Evolutionary conservation across 2,113 vertebrate genomes (phyloP).

Genomic region (Perca flavescens): DNA sequence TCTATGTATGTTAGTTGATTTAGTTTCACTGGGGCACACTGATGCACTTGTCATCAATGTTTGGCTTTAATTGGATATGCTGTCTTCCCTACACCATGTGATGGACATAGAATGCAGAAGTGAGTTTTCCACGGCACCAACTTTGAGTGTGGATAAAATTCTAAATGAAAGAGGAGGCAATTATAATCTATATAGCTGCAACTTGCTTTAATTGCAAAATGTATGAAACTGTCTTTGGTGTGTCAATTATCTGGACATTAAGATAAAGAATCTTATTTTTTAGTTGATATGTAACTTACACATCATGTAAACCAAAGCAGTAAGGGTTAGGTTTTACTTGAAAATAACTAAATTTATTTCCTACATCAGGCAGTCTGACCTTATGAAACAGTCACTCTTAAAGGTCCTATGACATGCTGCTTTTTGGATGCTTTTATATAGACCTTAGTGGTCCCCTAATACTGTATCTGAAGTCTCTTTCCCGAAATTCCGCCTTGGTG

Average conservation of each 20-base stretch:
- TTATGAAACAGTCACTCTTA: not conserved
- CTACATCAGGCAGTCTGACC: not conserved
- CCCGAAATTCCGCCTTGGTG: too few relatives aligned
- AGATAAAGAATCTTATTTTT: not conserved
- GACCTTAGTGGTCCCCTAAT: too few relatives aligned
- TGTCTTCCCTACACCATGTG: not conserved
- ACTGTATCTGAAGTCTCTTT: too few relatives aligned
- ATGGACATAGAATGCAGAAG: constrained; percentile 22
- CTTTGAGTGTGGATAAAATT: constrained; percentile 20
- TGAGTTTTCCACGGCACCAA: constrained; percentile 21
- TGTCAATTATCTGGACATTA: constrained; percentile 12
- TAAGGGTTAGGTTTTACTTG: not conserved
- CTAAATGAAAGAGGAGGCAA: constrained; percentile 7
- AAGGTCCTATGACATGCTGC: too few relatives aligned
- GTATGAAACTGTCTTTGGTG: not conserved
- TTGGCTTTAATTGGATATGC: constrained; percentile 52
- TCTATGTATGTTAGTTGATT: constrained; percentile 36
- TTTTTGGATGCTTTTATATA: too few relatives aligned
- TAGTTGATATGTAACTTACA: not conserved
- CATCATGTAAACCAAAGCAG: not conserved
- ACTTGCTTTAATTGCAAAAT: constrained; percentile 19
- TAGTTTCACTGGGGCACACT: constrained; percentile 27
- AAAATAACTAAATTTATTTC: not conserved
- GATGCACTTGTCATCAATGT: constrained; percentile 38
- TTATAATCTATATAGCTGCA: constrained; percentile 7